phyloP scores from a whole-genome alignment of 2,797 vertebrate genomes.

The Triplophysa yarkandensis region DNA sequence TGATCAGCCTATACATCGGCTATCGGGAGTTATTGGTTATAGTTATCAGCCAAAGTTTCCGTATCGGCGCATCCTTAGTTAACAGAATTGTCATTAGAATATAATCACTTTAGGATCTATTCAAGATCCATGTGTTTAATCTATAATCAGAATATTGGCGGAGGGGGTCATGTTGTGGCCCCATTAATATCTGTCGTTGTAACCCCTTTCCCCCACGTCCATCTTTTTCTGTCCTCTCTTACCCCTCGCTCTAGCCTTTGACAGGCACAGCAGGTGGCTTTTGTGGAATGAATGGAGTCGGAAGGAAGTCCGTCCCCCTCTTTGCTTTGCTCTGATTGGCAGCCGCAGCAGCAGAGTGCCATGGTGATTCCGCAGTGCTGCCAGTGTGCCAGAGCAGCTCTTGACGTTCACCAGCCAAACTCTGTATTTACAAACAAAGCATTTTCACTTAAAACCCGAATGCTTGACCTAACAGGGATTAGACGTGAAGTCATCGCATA shows the following conservation, averaged over 20 bases:
- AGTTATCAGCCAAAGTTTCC: too few relatives aligned
- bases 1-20: too few relatives aligned
- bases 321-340: slow-evolving; percentile 70
- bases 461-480: not conserved
- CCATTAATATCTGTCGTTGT: not conserved
- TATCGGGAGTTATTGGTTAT: too few relatives aligned
- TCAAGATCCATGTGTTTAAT: not conserved
- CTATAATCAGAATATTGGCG: not conserved
- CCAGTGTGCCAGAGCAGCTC: slow-evolving; percentile 64
- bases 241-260: slow-evolving; percentile 67
- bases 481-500: not conserved
- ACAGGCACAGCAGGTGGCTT: slow-evolving; percentile 79
- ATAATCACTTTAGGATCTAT: not conserved
- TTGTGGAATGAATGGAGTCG: slow-evolving; percentile 76
- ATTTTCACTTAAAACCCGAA: not conserved
- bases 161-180: not conserved
- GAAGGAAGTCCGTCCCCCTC: slow-evolving; percentile 73
- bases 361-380: slow-evolving; percentile 64
- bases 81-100: too few relatives aligned
- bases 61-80: too few relatives aligned
- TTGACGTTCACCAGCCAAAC: slow-evolving; percentile 57
- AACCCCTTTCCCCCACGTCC: slow-evolving; percentile 25
- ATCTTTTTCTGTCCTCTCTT: slow-evolving; percentile 47
- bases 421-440: slow-evolving; percentile 47
- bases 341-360: slow-evolving; percentile 73